Evolutionary conservation across 2,888 invertebrate genomes (phyloP), one percentile per base, ranked within the genome.

Genomic region (Drosophila nigricruria): DNA sequence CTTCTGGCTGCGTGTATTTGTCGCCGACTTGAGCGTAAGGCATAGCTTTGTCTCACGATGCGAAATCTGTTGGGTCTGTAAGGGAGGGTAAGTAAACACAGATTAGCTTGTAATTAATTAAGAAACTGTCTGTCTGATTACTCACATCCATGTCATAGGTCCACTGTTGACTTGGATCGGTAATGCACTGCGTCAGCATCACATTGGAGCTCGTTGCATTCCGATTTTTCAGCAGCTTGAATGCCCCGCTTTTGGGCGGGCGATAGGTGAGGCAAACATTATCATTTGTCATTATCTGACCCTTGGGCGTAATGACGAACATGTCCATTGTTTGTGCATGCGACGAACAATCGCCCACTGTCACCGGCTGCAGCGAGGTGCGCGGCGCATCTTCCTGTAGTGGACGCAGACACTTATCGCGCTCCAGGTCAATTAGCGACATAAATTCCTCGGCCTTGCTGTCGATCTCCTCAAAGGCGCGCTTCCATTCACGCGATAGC

Each of bases 261-360:
- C 95, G 95, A 25, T 95, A 95, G 88, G 98, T 97, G 65, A 98
- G 93, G 83, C 98, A 98, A 6, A 97, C 94, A 9, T 96, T 97
- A 91, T 98, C 98, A 89, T 98, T 97, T 0, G 96, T 96, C 96
- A 97, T 97, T 57, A 98, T 89, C 90, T 92, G 92, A n/a, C 96
- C 96, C 32, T 94, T 94, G 27, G 94, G 93, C 4, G 94, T 95
- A 92, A 95, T 95, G 14, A 96, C 95, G 89, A 96, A 96, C 94
- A 96, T 95, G 91, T 97, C 96, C 83, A 92, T 91, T 14, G 90
- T 79, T 58, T 91, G 90, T 0, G 86, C 58, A 66, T 92, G 92
- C 5, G 86, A 82, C 23, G 88, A 75, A 43, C 92, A 93, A 69
- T 92, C 90, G 20, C 91, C 91, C 3, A 92, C 91, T 3, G 89